These are phyloP conservation scores for Thereva unica DNA, from an alignment of 2,888 invertebrate genomes.

Conservation along the genomic window DNA sequence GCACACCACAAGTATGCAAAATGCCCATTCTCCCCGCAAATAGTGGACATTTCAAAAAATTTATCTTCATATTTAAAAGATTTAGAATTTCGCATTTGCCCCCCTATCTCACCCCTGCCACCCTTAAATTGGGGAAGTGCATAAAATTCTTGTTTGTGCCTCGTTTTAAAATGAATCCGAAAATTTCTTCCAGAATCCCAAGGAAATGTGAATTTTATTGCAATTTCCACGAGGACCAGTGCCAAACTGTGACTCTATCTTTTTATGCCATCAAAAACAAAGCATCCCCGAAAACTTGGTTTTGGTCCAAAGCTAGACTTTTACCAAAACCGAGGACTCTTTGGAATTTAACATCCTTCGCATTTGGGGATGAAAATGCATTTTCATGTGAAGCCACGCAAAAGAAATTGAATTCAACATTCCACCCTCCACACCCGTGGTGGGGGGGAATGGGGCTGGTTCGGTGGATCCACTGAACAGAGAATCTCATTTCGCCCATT, in stretches of 20 bases:
- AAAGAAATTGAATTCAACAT: slow-evolving; percentile 35
- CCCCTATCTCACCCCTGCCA: slow-evolving; percentile 6
- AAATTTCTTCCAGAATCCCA: slow-evolving; percentile 18
- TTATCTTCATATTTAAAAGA: too few species aligned
- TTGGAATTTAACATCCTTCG: slow-evolving; percentile 2
- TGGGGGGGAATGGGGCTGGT: too few species aligned
- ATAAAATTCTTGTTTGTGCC: slow-evolving; percentile 34
- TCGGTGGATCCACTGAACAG: too few species aligned
- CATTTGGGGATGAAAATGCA: slow-evolving; percentile 30
- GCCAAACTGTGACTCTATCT: slow-evolving; percentile 39
- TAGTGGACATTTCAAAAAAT: too few species aligned
- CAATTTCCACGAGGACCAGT: slow-evolving; percentile 36
- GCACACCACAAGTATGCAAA: too few species aligned
- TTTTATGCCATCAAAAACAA: slow-evolving; percentile 40
- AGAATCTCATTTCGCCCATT: too few species aligned
- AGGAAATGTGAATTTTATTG: slow-evolving; percentile 33
- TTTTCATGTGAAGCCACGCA: slow-evolving; percentile 34
- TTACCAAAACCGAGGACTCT: slow-evolving; percentile 14
- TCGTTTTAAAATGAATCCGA: slow-evolving; percentile 29
- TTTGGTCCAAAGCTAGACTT: slow-evolving; percentile 16
- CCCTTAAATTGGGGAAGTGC: slow-evolving; percentile 30
- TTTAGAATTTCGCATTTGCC: too few species aligned
- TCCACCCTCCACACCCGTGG: neutral
- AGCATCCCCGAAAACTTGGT: slow-evolving; percentile 38
- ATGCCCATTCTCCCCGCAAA: too few species aligned